Conservation (phyloP, 1,140 invertebrate genomes). For the Limonius californicus region DNA sequence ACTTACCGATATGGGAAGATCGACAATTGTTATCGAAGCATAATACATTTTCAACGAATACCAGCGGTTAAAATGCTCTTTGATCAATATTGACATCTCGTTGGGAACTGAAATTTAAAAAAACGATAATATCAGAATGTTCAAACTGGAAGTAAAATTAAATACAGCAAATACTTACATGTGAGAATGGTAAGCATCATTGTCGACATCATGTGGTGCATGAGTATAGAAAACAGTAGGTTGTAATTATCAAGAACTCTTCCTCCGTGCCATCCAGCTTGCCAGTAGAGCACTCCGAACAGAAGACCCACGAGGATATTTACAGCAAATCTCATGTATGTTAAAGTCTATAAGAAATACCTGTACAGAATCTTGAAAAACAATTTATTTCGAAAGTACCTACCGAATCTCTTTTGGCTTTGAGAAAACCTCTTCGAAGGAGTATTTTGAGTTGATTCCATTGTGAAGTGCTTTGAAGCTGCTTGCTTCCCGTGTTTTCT, state of each 20-base stretch:
- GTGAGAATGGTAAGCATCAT: conserved; percentile 84
- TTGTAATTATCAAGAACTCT: conserved; percentile 79
- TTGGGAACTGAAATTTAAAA: conserved; percentile 72
- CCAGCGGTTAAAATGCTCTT: conserved; percentile 96
- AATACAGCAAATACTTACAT: conserved; percentile 56
- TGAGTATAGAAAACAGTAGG: conserved; percentile 73
- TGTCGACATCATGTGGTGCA: conserved; percentile 80
- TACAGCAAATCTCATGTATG: conserved; percentile 74
- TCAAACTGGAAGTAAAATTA: neutral
- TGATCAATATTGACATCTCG: conserved; percentile 85
- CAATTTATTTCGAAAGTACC: conserved; percentile 36
- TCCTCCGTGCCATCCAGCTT: conserved; percentile 66
- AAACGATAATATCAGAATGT: neutral
- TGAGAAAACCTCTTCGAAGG: conserved; percentile 64
- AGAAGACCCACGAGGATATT: conserved; percentile 70
- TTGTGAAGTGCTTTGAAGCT: conserved; percentile 64
- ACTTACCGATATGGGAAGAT: conserved; percentile 71
- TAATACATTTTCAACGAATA: conserved; percentile 94
- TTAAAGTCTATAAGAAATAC: conserved; percentile 71
- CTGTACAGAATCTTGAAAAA: conserved; percentile 11
- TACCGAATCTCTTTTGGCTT: conserved; percentile 68
- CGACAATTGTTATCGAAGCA: conserved; percentile 78
- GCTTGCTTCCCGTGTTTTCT: conserved; percentile 28
- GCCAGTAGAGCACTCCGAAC: conserved; percentile 67
- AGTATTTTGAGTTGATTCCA: conserved; percentile 68